These are phyloP conservation scores for Nomada fabriciana DNA, from an alignment of 2,888 invertebrate genomes.

Conservation along the genomic window DNA sequence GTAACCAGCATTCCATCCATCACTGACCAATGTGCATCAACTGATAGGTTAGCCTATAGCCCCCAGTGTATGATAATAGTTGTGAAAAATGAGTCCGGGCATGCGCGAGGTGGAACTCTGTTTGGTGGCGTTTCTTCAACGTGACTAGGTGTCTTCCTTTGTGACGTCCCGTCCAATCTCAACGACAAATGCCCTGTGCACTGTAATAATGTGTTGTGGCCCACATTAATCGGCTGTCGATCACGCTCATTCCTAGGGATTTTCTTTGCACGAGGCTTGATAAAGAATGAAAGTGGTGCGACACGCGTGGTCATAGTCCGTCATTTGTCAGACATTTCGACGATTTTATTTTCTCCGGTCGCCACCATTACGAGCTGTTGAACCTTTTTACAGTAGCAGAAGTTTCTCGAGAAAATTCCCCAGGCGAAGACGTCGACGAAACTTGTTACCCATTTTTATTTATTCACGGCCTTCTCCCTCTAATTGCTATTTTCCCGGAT, in stretches of 20 bases:
- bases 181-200: not conserved
- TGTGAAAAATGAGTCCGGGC: not conserved
- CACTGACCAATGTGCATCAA: conserved; percentile 13
- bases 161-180: not conserved
- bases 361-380: too few relatives aligned
- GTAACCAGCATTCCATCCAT: conserved; percentile 5
- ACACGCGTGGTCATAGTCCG: too few relatives aligned
- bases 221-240: too few relatives aligned
- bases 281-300: too few relatives aligned
- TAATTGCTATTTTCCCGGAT: conserved; percentile 39
- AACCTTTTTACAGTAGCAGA: conserved; percentile 13
- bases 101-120: not conserved
- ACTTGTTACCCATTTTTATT: conserved; percentile 26
- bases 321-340: too few relatives aligned
- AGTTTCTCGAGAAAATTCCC: conserved; percentile 32
- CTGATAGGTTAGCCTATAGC: not conserved
- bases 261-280: too few relatives aligned
- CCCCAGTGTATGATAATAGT: not conserved
- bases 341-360: not conserved
- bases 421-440: not conserved
- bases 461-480: conserved; percentile 34
- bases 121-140: not conserved
- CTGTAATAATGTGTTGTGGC: not conserved
- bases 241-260: too few relatives aligned
- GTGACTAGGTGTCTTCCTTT: not conserved